phyloP scores from a whole-genome alignment of 2,797 vertebrate genomes.

The Fringilla coelebs region DNA sequence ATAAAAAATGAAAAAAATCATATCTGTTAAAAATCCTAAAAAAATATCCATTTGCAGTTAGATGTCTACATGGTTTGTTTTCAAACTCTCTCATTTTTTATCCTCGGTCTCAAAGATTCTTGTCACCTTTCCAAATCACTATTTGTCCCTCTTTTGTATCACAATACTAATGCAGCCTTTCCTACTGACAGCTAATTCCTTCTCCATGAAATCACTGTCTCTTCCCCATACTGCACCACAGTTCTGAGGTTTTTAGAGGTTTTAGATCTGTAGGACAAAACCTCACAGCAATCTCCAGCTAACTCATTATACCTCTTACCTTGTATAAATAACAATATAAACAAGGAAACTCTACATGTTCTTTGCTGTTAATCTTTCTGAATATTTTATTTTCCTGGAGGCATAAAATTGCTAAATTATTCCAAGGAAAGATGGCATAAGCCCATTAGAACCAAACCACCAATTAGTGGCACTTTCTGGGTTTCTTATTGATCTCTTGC shows the following conservation, averaged over 20 bases:
- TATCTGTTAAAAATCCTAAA: neutral
- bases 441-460: neutral
- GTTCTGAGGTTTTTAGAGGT: fast-evolving
- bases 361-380: neutral
- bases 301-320: neutral
- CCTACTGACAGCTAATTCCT: neutral
- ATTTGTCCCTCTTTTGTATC: neutral
- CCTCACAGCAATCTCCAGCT: neutral
- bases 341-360: neutral
- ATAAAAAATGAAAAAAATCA: neutral
- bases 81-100: neutral
- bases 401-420: neutral
- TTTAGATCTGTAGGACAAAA: neutral
- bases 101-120: neutral
- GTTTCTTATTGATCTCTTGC: neutral
- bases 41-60: neutral
- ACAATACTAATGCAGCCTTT: neutral
- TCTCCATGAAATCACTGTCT: neutral
- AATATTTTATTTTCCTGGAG: neutral
- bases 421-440: neutral
- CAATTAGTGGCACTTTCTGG: neutral
- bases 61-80: neutral
- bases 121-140: neutral
- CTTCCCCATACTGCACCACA: neutral
- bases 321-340: neutral